A percentile compares a stretch with the other conserved stretches of the same genome.
These are phyloP conservation scores for Caenorhabditis panamensis DNA, from an alignment of 2,888 invertebrate genomes.

Conservation along the genomic window DNA sequence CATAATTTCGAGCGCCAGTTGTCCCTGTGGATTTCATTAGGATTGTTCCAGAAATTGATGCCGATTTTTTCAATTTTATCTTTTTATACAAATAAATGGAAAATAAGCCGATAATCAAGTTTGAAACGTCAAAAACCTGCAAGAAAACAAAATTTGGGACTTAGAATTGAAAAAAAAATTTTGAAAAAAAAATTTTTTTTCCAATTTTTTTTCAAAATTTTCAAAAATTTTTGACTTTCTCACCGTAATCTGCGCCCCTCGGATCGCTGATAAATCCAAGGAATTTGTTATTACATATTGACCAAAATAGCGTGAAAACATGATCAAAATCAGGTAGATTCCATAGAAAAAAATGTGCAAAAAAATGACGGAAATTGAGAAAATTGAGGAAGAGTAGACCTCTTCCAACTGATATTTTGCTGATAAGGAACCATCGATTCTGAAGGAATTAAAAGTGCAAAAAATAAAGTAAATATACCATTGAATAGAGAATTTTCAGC, in stretches of 20 bases:
- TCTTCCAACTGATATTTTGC: constrained; percentile 43
- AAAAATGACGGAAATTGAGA: constrained; percentile 23
- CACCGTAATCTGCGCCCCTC: background rate
- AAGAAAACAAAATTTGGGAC: background rate
- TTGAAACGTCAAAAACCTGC: background rate
- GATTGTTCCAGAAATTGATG: background rate
- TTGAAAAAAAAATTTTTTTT: background rate
- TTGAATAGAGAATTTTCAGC: too few species aligned
- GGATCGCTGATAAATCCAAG: background rate
- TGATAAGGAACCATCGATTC: constrained; percentile 1
- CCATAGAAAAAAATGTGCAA: constrained; percentile 31
- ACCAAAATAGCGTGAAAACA: constrained; percentile 27
- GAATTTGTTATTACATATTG: background rate
- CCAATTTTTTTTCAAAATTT: too few species aligned
- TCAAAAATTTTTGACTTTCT: too few species aligned
- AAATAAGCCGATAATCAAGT: background rate
- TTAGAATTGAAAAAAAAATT: background rate
- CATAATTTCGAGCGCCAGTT: background rate
- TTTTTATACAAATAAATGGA: background rate
- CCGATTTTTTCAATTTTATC: background rate
- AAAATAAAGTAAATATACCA: too few species aligned
- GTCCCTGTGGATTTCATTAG: background rate
- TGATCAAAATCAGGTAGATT: constrained; percentile 4
- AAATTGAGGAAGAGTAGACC: constrained; percentile 30
- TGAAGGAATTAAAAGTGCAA: background rate